Evolutionary conservation across 2,113 vertebrate genomes (phyloP).

Genomic region (Ictalurus punctatus): DNA sequence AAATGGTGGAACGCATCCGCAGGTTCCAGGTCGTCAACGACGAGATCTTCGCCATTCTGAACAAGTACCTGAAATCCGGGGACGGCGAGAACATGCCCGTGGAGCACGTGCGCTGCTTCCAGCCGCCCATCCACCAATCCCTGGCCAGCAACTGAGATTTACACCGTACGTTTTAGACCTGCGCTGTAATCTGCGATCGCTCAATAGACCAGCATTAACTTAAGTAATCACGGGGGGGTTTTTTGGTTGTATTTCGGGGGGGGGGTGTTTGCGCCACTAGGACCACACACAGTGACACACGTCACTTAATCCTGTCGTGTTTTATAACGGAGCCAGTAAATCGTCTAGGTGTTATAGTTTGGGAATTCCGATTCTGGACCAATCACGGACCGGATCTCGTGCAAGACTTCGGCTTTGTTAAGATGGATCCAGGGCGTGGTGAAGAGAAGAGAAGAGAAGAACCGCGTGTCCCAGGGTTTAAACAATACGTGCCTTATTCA

Average conservation of each 20-base stretch:
- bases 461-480: slow-evolving; percentile 48
- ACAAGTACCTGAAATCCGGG: slow-evolving; percentile 94
- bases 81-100: slow-evolving; percentile 94
- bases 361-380: background rate
- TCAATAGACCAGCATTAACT: background rate
- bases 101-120: slow-evolving; percentile 96
- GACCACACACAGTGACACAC: background rate
- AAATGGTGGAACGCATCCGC: slow-evolving; percentile 97
- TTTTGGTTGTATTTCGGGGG: too few species aligned
- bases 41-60: slow-evolving; percentile 91
- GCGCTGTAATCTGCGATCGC: background rate
- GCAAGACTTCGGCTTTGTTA: background rate
- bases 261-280: background rate
- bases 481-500: slow-evolving; percentile 72
- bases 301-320: slow-evolving; percentile 51
- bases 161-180: too few species aligned
- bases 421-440: background rate
- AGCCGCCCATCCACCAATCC: slow-evolving; percentile 97
- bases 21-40: slow-evolving; percentile 96
- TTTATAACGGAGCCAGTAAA: slow-evolving; percentile 32
- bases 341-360: background rate
- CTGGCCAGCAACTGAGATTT: slow-evolving; percentile 87
- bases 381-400: background rate
- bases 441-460: background rate
- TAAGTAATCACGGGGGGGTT: background rate